A percentile compares a stretch with the other conserved stretches of the same genome.
Conservation (phyloP, 2,888 invertebrate genomes). For the Perizoma affinitatum region DNA sequence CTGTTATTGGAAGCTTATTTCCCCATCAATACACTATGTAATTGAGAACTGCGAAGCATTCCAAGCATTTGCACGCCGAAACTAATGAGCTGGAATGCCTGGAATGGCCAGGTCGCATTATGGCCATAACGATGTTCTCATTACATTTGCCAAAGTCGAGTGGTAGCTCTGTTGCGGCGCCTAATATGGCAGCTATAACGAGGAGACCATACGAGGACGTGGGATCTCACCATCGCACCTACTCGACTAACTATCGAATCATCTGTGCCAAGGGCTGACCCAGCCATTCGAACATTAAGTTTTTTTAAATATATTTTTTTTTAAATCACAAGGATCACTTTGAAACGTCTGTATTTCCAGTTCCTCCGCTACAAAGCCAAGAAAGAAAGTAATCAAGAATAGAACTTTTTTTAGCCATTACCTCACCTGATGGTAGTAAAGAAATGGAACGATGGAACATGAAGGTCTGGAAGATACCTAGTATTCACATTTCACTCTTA, state of each 20-base stretch:
- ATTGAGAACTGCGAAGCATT: slow-evolving; percentile 20
- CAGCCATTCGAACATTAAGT: not conserved
- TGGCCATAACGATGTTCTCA: slow-evolving; percentile 34
- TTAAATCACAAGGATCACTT: too few species aligned
- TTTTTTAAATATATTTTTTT: too few species aligned
- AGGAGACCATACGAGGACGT: slow-evolving; percentile 36
- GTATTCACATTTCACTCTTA: too few species aligned
- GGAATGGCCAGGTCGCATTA: slow-evolving; percentile 7
- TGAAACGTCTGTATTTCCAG: too few species aligned
- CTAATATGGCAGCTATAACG: slow-evolving; percentile 46
- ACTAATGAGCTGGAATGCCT: slow-evolving; percentile 27
- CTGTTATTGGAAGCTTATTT: slow-evolving; percentile 10
- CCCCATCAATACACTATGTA: slow-evolving; percentile 17
- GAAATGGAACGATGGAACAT: too few species aligned
- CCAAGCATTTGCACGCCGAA: slow-evolving; percentile 25
- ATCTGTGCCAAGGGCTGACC: slow-evolving; percentile 20
- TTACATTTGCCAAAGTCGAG: slow-evolving; percentile 36
- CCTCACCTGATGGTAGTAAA: too few species aligned
- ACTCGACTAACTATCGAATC: slow-evolving; percentile 26
- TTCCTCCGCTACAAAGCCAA: too few species aligned
- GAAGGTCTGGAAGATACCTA: too few species aligned
- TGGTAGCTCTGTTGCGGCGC: slow-evolving; percentile 34
- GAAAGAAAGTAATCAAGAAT: too few species aligned
- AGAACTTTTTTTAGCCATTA: too few species aligned
- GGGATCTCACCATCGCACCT: slow-evolving; percentile 34